Percentiles rank a stretch among this genome's conserved stretches.
Conservation (phyloP, 2,113 vertebrate species). For the Vimba vimba region DNA sequence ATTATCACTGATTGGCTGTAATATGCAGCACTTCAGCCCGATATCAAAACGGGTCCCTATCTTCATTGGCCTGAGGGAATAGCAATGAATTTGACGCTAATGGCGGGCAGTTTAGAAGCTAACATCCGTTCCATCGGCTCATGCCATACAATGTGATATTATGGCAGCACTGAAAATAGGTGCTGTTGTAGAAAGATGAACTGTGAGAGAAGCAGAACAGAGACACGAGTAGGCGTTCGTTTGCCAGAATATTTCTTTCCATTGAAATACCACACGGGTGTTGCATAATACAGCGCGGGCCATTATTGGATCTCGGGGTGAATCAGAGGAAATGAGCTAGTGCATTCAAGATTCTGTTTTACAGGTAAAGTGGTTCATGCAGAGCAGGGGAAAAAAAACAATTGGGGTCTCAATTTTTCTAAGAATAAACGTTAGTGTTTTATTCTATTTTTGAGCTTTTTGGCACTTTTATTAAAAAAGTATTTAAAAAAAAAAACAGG, state of each 20-base stretch:
- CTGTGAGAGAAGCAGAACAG: slow-evolving; percentile 44
- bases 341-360: slow-evolving; percentile 10
- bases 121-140: slow-evolving; percentile 37
- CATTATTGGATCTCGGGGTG: slow-evolving; percentile 47
- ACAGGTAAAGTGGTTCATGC: slow-evolving; percentile 9
- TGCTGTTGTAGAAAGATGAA: slow-evolving; percentile 44
- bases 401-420: neutral
- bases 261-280: slow-evolving; percentile 44
- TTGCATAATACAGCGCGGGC: slow-evolving; percentile 38
- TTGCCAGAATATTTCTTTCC: slow-evolving; percentile 49
- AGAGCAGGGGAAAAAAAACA: neutral
- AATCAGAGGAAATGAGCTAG: slow-evolving; percentile 33
- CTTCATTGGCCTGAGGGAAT: slow-evolving; percentile 25
- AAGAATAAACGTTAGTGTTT: neutral
- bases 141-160: slow-evolving; percentile 41
- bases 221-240: slow-evolving; percentile 49
- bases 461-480: slow-evolving; percentile 1
- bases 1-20: neutral
- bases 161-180: slow-evolving; percentile 41
- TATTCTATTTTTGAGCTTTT: slow-evolving; percentile 11
- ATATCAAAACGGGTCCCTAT: neutral
- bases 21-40: neutral
- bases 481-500: too few species aligned
- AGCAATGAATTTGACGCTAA: slow-evolving; percentile 10
- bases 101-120: slow-evolving; percentile 18